Conservation (phyloP, 2,797 vertebrate genomes). For the Lerista edwardsae region DNA sequence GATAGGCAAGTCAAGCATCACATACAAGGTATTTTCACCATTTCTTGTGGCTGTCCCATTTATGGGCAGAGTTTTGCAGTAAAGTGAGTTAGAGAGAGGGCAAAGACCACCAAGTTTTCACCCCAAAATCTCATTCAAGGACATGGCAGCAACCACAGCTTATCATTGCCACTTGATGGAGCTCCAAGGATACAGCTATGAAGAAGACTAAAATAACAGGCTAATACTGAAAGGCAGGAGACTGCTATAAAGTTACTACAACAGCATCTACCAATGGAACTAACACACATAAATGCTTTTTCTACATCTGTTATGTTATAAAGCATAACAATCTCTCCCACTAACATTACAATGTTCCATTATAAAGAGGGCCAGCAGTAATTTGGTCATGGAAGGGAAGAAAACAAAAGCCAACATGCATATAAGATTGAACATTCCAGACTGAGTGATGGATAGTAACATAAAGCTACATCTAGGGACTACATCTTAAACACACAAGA, state of each 20-base stretch:
- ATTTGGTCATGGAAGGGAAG: neutral
- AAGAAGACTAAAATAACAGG: neutral
- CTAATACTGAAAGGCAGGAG: neutral
- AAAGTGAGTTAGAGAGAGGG: neutral
- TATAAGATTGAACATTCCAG: neutral
- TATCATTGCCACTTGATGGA: conserved; percentile 9
- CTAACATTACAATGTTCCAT: too few species aligned
- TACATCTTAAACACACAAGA: neutral
- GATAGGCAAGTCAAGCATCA: neutral
- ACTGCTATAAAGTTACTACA: neutral
- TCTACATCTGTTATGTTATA: too few species aligned
- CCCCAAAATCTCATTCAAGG: neutral
- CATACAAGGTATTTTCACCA: neutral
- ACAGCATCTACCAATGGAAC: neutral
- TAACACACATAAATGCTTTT: neutral
- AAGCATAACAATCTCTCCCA: too few species aligned
- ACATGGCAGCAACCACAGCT: neutral
- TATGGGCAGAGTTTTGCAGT: too few species aligned
- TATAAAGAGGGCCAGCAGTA: neutral
- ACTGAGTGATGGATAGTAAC: neutral
- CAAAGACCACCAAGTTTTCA: neutral
- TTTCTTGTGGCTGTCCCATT: neutral
- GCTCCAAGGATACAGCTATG: neutral
- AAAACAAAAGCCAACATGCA: neutral
- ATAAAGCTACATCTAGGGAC: neutral